Evolutionary conservation across 2,888 invertebrate genomes (phyloP), one percentile per base, ranked within the genome.

Genomic region (Oegoconia quadripuncta): DNA sequence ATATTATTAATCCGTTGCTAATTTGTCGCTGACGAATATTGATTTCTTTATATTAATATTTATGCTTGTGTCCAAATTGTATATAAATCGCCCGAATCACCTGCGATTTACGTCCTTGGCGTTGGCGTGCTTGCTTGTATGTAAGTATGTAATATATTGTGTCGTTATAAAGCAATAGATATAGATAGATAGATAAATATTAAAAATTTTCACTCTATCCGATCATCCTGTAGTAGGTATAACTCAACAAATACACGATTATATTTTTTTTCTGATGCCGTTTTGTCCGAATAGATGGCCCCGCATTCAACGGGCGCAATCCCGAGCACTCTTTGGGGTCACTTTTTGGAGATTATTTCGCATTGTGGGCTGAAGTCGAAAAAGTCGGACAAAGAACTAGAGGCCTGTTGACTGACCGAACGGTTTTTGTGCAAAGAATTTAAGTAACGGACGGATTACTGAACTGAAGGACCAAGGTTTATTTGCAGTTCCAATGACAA

Each of bases 261-360:
- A 74, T 61, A 63, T 55, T 76, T 78, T 83, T 81, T 81, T 74
- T 47, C 36, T 42, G 37, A 30, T 26, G 11, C 29, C 36, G 35
- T 28, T 37, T 67, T 59, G 64, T 61, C 53, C 54, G 52, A 54
- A 49, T 55, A 62, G 54, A 59, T 60, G 63, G 70, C 48, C n/a
- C 58, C 55, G 61, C 55, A 70, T 74, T 74, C 65, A 76, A 39
- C 55, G 55, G 50, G 45, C 58, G 63, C 66, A 68, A 70, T 62
- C 72, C 57, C 17, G 16, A 28, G 29, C 30, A 36, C 78, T 73
- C 74, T 82, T 84, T 83, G 82, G 87, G 87, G 87, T 87, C 86
- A 87, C 76, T 87, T 87, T 87, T 84, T 83, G 82, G 81, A 78
- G 84, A 83, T 86, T 82, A 83, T 68, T 70, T 59, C 55, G 59